Conservation (phyloP, 2,113 vertebrate genomes). For the Myiagra hebetior region DNA sequence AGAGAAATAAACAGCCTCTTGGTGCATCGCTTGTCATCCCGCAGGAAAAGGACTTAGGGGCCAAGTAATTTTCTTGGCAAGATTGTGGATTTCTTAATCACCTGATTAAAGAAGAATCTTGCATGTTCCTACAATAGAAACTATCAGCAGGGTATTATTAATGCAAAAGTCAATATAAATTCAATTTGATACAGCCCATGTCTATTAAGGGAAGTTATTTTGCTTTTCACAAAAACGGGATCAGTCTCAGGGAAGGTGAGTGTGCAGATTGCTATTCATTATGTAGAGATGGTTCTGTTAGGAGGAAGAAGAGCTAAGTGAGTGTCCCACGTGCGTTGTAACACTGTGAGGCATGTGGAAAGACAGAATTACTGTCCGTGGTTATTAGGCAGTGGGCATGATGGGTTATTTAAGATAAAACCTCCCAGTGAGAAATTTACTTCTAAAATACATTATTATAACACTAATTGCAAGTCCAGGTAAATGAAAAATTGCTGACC, state of each 20-base stretch:
- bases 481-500: not conserved
- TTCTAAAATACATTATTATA: not conserved
- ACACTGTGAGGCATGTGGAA: not conserved
- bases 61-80: slow-evolving; percentile 74
- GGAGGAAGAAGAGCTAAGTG: not conserved
- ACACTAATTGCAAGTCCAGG: not conserved
- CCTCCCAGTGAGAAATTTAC: not conserved
- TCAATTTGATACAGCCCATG: not conserved
- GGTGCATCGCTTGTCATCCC: slow-evolving; percentile 57
- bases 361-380: not conserved
- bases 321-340: not conserved
- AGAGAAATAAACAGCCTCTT: slow-evolving; percentile 66
- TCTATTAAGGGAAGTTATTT: not conserved
- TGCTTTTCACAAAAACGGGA: not conserved
- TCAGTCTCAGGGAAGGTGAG: not conserved
- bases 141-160: not conserved
- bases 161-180: not conserved
- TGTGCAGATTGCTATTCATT: not conserved
- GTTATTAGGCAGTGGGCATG: not conserved
- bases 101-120: slow-evolving; percentile 68
- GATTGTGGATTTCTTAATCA: slow-evolving; percentile 72
- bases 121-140: not conserved
- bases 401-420: not conserved
- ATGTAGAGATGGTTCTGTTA: not conserved
- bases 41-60: slow-evolving; percentile 50